Evolutionary conservation across 2,888 invertebrate genomes (phyloP).

Genomic region (Microdon myrmicae): DNA sequence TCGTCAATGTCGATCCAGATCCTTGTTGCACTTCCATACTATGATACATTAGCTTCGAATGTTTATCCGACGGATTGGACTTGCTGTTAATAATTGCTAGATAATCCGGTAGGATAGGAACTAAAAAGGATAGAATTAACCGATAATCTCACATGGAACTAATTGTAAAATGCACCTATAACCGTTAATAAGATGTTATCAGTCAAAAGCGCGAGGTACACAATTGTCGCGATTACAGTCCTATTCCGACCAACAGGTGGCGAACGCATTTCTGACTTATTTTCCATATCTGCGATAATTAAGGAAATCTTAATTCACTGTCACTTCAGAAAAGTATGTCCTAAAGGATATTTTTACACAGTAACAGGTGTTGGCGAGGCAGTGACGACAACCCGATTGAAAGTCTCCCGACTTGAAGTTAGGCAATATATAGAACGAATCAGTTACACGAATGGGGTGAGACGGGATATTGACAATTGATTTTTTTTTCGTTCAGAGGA

Average conservation of each 20-base stretch:
- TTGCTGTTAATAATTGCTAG: constrained; percentile 71
- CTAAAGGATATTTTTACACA: constrained; percentile 22
- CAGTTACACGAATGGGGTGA: constrained; percentile 12
- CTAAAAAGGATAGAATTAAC: too few species aligned
- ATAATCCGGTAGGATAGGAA: constrained; percentile 83
- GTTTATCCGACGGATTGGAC: constrained; percentile 47
- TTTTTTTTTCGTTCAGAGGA: too few species aligned
- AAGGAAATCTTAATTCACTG: neutral
- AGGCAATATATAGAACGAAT: constrained; percentile 38
- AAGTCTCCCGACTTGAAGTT: constrained; percentile 55
- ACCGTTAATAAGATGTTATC: constrained; percentile 90
- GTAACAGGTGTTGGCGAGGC: constrained; percentile 63
- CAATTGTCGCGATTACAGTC: constrained; percentile 68
- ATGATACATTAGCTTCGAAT: constrained; percentile 56
- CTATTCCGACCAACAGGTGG: constrained; percentile 54
- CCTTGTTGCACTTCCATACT: constrained; percentile 58
- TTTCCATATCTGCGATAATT: neutral
- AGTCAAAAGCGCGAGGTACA: constrained; percentile 80
- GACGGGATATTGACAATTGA: constrained; percentile 1
- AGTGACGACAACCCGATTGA: constrained; percentile 62
- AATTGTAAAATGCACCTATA: constrained; percentile 75
- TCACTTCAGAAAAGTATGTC: constrained; percentile 14
- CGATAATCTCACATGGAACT: constrained; percentile 50
- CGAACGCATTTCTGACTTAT: neutral
- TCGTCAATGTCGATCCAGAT: constrained; percentile 58